Evolutionary conservation across 2,113 vertebrate species (phyloP).

Genomic region (Electrona antarctica): DNA sequence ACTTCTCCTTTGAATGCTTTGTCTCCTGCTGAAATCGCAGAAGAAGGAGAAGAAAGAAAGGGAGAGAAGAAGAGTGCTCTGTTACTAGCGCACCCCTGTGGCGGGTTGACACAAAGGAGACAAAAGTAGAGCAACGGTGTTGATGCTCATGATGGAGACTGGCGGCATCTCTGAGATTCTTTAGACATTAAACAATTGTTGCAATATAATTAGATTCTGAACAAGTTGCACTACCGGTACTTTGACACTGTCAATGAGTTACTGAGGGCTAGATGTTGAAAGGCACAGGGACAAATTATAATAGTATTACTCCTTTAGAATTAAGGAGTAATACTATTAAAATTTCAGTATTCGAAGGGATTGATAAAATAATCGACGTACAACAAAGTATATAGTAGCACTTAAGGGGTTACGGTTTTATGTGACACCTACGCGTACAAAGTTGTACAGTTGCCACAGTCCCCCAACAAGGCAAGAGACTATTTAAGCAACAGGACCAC

Average conservation of each 20-base stretch:
- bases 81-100: slow-evolving; percentile 57
- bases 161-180: slow-evolving; percentile 15
- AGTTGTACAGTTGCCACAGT: background rate
- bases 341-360: too few species aligned
- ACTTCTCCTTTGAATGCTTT: slow-evolving; percentile 65
- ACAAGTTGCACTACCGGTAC: slow-evolving; percentile 4
- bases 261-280: too few species aligned
- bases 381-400: too few species aligned
- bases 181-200: slow-evolving; percentile 16
- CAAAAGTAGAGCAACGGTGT: slow-evolving; percentile 54
- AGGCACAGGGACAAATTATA: too few species aligned
- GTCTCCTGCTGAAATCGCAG: slow-evolving; percentile 61
- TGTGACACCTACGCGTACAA: background rate
- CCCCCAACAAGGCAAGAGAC: slow-evolving; percentile 9
- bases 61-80: slow-evolving; percentile 17
- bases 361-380: too few species aligned
- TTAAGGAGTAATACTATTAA: too few species aligned
- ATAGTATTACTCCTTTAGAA: too few species aligned
- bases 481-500: slow-evolving; percentile 18
- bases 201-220: slow-evolving; percentile 1
- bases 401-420: too few species aligned
- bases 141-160: slow-evolving; percentile 11
- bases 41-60: slow-evolving; percentile 39
- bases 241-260: too few species aligned
- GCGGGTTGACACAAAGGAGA: slow-evolving; percentile 52